These are phyloP conservation scores for Lamprotornis superbus DNA, from an alignment of 2,113 vertebrate species.

Conservation along the genomic window DNA sequence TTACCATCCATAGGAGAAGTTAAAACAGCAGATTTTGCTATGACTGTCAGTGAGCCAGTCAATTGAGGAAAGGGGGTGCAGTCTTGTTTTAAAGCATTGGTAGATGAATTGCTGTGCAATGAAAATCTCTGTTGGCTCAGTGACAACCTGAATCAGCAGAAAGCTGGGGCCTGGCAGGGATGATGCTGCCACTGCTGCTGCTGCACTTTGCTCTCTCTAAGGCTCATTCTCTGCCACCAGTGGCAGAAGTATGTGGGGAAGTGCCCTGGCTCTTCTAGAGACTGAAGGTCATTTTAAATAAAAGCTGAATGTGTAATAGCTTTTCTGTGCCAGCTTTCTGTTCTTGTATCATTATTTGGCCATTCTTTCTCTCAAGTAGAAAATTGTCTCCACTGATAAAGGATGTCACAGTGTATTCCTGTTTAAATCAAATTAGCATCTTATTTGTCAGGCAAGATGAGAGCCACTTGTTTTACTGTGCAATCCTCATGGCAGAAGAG, in stretches of 20 bases:
- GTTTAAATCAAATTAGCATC: background rate
- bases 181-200: background rate
- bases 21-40: background rate
- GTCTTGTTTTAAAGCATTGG: background rate
- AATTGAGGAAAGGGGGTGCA: background rate
- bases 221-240: background rate
- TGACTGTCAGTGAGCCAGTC: background rate
- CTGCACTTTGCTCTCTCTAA: background rate
- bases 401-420: background rate
- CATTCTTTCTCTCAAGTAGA: background rate
- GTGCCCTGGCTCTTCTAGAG: background rate
- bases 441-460: background rate
- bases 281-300: background rate
- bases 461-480: background rate
- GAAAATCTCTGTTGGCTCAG: background rate
- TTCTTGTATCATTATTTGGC: background rate
- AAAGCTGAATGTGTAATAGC: background rate
- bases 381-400: background rate
- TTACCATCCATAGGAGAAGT: background rate
- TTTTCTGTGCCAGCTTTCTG: background rate
- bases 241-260: accelerated
- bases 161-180: background rate
- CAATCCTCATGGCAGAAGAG: background rate
- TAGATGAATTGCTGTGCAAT: background rate
- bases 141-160: background rate